Evolutionary conservation across 2,888 invertebrate species (phyloP), one percentile per base, ranked within the genome.

Genomic region (Zootermopsis nevadensis): DNA sequence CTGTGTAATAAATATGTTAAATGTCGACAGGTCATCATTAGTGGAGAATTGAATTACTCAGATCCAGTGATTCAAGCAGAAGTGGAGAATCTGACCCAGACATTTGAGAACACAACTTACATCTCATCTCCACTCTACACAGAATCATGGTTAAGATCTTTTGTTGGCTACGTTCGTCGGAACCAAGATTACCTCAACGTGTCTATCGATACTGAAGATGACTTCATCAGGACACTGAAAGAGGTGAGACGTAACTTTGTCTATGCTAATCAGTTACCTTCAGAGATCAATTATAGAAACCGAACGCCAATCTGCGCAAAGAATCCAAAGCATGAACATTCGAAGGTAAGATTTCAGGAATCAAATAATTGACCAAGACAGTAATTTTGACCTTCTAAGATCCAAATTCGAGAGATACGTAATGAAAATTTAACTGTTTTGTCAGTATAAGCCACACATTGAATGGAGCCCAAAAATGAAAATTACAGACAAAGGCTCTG

Each of bases 121-220:
- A 94, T 97, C 83, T 89, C 89, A 0, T 94, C 93, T 67, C 93
- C 95, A 0, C 89, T 96, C 1, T 96, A 96, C 88, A 96, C 97
- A 0, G 97, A 97, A 89, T 97, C 96, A 0, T 98, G 97, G 97
- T 90, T 97, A 38, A 91, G 97, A 83, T 94, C 95, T 38, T 97
- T 96, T 88, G 90, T 95, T 0, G 93, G 94, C 81, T 97, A 96
- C 88, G 92, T 95, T 12, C 93, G 93, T 60, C 91, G 94, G 87
- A 95, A 95, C 87, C 92, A 93, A 86, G 95, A 96, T 85, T 94
- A 94, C 87, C 90, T 95, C 38, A 96, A 96, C 87, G 91, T 94
- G n/a, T 93, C 95, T 31, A 94, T 96, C 80, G 93, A 93, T 48
- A 93, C 93, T 74, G 95, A 96, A 89, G 90, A 91, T 74, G 92